Conservation (phyloP, 2,888 invertebrate species). For the Periphyllus acericola region DNA sequence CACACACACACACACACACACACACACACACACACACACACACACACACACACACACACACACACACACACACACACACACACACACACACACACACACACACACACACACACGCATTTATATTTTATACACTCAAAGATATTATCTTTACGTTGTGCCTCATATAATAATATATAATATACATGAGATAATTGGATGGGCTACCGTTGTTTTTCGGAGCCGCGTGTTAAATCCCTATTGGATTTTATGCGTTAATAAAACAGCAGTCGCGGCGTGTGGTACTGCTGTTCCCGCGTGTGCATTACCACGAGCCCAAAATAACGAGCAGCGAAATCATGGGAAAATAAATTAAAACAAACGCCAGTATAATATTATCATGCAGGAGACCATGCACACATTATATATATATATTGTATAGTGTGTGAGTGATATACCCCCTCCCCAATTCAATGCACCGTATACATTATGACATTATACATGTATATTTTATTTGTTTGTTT, state of each 20-base stretch:
- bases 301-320: conserved; percentile 9
- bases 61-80: too few species aligned
- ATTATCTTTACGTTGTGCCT: background rate
- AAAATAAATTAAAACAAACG: background rate
- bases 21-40: too few species aligned
- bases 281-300: background rate
- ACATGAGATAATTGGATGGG: conserved; percentile 21
- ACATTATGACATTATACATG: too few species aligned
- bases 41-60: too few species aligned
- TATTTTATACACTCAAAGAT: background rate
- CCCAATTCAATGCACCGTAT: too few species aligned
- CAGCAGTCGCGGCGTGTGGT: background rate
- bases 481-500: too few species aligned
- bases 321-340: background rate
- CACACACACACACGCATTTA: too few species aligned
- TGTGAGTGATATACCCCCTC: too few species aligned
- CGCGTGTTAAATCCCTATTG: background rate
- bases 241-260: conserved; percentile 6
- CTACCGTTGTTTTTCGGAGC: background rate
- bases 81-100: too few species aligned
- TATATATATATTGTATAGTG: too few species aligned
- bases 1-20: too few species aligned
- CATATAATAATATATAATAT: background rate
- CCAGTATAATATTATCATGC: background rate
- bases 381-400: too few species aligned